phyloP scores from a whole-genome alignment of 2,888 invertebrate species.

The Stenichneumon culpator region DNA sequence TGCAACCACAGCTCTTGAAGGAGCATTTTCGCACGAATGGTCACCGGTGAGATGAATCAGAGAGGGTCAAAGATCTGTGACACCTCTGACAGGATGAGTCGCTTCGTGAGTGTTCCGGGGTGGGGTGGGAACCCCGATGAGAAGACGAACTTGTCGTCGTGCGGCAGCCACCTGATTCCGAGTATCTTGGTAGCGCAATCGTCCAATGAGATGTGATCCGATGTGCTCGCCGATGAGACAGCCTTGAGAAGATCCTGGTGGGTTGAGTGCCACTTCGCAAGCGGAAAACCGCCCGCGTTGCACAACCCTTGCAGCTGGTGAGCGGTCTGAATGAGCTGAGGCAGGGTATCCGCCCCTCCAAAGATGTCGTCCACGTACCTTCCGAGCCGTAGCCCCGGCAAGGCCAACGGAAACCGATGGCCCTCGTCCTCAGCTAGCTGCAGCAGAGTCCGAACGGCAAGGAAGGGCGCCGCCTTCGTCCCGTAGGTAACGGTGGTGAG shows the following conservation, averaged over 20 bases:
- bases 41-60: slow-evolving; percentile 55
- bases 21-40: slow-evolving; percentile 58
- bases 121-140: too few species aligned
- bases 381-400: too few species aligned
- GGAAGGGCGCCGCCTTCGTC: too few species aligned
- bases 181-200: too few species aligned
- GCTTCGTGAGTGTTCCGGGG: slow-evolving; percentile 45
- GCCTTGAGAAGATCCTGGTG: neutral
- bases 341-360: too few species aligned
- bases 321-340: slow-evolving; percentile 43
- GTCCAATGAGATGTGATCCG: too few species aligned
- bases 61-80: slow-evolving; percentile 63
- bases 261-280: slow-evolving; percentile 55
- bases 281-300: slow-evolving; percentile 57
- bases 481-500: too few species aligned
- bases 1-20: slow-evolving; percentile 60
- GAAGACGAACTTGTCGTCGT: slow-evolving; percentile 34
- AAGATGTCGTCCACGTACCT: too few species aligned
- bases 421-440: too few species aligned
- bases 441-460: too few species aligned
- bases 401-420: too few species aligned
- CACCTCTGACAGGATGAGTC: slow-evolving; percentile 40
- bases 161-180: slow-evolving; percentile 54
- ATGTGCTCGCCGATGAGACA: too few species aligned
- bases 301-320: slow-evolving; percentile 36